Conservation (phyloP, 2,113 vertebrate genomes). For the Tenebrosternarchus preto region DNA sequence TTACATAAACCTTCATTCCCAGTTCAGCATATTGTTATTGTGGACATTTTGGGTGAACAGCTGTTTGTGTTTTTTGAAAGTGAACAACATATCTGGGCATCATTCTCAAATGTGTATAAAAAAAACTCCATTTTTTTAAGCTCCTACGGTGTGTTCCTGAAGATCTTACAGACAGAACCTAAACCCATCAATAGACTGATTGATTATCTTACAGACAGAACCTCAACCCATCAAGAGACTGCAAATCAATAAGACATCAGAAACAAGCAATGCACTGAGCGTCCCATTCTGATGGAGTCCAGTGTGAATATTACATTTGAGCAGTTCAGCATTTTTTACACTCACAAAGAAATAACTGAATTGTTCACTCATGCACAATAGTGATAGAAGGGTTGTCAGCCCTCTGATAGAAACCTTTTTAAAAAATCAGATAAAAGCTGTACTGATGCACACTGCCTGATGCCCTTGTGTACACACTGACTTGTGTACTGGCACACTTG, state of each 20-base stretch:
- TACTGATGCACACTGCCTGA: background rate
- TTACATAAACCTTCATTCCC: no score
- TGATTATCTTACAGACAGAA: background rate
- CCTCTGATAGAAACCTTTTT: background rate
- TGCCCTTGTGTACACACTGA: background rate
- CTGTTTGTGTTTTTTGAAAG: no score
- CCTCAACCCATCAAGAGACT: background rate
- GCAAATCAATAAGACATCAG: slow-evolving; percentile 11
- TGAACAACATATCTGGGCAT: no score
- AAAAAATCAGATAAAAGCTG: background rate
- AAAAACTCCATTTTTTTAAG: background rate
- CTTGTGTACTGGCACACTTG: background rate
- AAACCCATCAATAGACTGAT: background rate
- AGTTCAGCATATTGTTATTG: no score
- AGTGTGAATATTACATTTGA: no score
- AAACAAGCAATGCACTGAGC: no score
- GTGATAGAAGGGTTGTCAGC: background rate
- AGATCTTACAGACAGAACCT: background rate
- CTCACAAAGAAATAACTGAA: background rate
- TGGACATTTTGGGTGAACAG: no score
- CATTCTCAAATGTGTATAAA: background rate
- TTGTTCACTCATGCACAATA: background rate
- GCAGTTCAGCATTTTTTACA: background rate
- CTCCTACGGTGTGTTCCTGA: background rate
- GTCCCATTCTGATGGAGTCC: no score